phyloP scores from a whole-genome alignment of 2,797 vertebrate species.

The Tapirus indicus region DNA sequence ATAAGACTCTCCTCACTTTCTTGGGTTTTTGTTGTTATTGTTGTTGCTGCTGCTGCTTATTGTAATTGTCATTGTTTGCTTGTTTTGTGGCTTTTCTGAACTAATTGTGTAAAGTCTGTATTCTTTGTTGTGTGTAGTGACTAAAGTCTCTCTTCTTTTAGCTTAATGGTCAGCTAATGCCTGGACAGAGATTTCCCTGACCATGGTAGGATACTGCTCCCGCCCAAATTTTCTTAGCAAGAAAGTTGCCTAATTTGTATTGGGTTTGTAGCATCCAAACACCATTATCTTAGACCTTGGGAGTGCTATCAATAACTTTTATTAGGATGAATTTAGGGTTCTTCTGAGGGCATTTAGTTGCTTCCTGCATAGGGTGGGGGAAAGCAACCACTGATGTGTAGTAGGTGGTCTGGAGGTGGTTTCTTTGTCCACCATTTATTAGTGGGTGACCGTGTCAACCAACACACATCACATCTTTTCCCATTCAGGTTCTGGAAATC shows the following conservation, averaged over 20 bases:
- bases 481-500: not conserved
- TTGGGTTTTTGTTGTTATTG: not conserved
- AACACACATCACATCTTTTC: not conserved
- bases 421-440: not conserved
- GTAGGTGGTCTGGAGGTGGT: not conserved
- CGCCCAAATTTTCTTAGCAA: not conserved
- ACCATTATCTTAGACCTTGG: not conserved
- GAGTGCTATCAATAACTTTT: not conserved
- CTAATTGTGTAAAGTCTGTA: not conserved
- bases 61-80: not conserved
- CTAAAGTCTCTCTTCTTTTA: not conserved
- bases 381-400: not conserved
- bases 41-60: not conserved
- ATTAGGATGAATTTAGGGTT: not conserved
- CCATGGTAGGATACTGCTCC: not conserved
- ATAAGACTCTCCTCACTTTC: not conserved
- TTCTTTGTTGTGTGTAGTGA: not conserved
- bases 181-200: slow-evolving; percentile 5
- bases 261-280: not conserved
- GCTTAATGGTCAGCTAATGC: not conserved
- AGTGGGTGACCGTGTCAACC: not conserved
- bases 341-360: not conserved
- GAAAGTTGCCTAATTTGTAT: not conserved
- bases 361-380: not conserved
- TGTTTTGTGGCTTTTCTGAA: not conserved